Conservation (phyloP, 2,797 vertebrate species). For the Champsocephalus esox region DNA sequence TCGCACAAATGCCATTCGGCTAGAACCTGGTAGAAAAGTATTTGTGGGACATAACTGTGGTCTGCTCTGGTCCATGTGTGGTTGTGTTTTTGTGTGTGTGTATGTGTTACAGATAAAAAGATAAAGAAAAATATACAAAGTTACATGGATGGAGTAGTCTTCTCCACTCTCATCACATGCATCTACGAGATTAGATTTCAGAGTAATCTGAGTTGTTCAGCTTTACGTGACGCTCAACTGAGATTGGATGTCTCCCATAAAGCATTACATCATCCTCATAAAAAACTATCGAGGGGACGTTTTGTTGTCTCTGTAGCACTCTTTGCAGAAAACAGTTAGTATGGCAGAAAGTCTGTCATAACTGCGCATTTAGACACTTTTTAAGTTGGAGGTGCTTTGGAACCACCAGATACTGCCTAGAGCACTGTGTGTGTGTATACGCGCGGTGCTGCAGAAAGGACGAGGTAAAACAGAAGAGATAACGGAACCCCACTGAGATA, state of each 20-base stretch:
- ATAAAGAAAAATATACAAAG: background rate
- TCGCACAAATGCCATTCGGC: conserved; percentile 54
- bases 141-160: conserved; percentile 26
- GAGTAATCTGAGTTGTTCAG: conserved; percentile 38
- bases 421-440: background rate
- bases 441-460: conserved; percentile 3
- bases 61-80: conserved; percentile 9
- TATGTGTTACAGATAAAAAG: conserved; percentile 14
- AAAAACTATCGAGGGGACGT: background rate
- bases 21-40: conserved; percentile 45
- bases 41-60: conserved; percentile 46
- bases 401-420: conserved; percentile 23
- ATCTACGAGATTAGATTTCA: conserved; percentile 45
- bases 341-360: background rate
- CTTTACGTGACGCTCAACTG: conserved; percentile 6
- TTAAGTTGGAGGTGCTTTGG: conserved; percentile 1
- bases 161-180: conserved; percentile 27
- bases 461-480: conserved; percentile 43
- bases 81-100: conserved; percentile 25
- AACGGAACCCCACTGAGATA: conserved; percentile 40
- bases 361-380: conserved; percentile 12
- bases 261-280: conserved; percentile 28
- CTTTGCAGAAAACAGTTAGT: no score
- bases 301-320: background rate
- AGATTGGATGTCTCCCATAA: conserved; percentile 19